These are phyloP conservation scores for Atlantisia rogersi DNA, from an alignment of 2,113 vertebrate genomes.

Conservation along the genomic window DNA sequence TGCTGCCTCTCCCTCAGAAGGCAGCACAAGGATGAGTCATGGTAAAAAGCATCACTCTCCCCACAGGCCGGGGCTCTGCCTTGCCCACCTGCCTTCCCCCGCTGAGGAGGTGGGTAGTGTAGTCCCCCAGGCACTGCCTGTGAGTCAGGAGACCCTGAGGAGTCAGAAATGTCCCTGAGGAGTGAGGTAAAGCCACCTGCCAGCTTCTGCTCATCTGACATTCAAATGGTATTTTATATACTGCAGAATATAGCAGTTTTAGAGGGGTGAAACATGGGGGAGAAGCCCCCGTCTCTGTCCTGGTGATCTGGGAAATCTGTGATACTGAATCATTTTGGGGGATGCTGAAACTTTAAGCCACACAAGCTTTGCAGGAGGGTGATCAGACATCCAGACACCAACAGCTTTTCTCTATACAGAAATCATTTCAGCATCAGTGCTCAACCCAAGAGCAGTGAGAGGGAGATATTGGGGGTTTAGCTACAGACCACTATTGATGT, in stretches of 20 bases:
- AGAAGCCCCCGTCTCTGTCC: not conserved
- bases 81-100: slow-evolving; percentile 47
- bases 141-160: slow-evolving; percentile 15
- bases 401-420: not conserved
- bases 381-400: not conserved
- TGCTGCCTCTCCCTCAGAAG: slow-evolving; percentile 17
- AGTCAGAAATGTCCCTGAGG: not conserved
- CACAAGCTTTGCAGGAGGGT: not conserved
- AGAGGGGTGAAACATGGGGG: fast-evolving
- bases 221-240: not conserved
- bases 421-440: not conserved
- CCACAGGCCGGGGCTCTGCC: not conserved
- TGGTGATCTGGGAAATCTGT: not conserved
- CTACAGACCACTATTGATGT: fast-evolving
- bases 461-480: not conserved
- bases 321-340: fast-evolving
- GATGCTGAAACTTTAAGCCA: not conserved
- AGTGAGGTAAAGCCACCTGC: slow-evolving; percentile 12
- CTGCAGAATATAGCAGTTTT: not conserved
- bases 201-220: not conserved
- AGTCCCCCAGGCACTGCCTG: not conserved
- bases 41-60: not conserved
- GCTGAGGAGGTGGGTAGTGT: not conserved
- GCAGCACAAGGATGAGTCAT: slow-evolving; percentile 44
- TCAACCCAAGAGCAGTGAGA: not conserved